Conservation (phyloP, 2,113 vertebrate species). For the Neoarius graeffei region DNA sequence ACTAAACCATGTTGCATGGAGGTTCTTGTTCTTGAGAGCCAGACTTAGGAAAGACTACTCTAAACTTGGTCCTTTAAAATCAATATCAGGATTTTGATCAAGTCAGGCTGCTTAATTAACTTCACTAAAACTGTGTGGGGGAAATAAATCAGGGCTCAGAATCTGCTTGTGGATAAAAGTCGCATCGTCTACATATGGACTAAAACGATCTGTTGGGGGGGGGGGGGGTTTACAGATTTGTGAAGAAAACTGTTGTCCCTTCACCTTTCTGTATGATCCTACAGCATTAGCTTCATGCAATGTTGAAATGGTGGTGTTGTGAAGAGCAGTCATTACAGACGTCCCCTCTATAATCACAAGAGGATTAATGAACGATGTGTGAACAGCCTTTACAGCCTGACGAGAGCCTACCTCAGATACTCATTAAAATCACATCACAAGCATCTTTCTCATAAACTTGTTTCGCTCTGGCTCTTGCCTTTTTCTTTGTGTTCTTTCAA, state of each 20-base stretch:
- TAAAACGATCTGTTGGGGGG: background rate
- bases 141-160: background rate
- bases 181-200: background rate
- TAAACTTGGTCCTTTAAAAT: background rate
- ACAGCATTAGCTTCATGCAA: background rate
- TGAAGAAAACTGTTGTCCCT: background rate
- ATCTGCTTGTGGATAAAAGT: too few species aligned
- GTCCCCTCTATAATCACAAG: constrained; percentile 59
- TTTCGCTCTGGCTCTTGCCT: constrained; percentile 6
- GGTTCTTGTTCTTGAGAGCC: background rate
- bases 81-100: background rate
- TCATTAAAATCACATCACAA: constrained; percentile 67
- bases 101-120: background rate
- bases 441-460: constrained; percentile 35
- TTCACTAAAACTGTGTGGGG: background rate
- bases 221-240: background rate
- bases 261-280: background rate
- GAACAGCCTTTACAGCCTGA: constrained; percentile 61
- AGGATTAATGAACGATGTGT: constrained; percentile 67
- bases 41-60: background rate
- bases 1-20: background rate
- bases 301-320: constrained; percentile 24
- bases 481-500: constrained; percentile 8
- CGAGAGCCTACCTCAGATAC: constrained; percentile 55
- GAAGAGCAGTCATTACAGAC: constrained; percentile 39